phyloP scores from a whole-genome alignment of 1,140 invertebrate species.

The Trissolcus basalis region DNA sequence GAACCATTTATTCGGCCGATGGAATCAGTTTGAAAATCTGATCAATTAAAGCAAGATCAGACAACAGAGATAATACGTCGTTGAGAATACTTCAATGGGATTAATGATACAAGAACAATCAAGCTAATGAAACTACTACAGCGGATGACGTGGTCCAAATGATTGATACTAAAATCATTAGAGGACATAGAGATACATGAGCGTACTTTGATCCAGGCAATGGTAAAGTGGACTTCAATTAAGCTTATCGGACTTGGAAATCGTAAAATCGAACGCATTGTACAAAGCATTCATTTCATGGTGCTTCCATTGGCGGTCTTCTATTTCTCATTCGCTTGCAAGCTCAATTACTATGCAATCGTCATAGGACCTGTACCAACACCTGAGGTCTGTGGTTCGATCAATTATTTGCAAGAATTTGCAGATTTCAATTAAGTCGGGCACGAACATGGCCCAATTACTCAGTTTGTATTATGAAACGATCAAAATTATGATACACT shows the following conservation, averaged over 20 bases:
- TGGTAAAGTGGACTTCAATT: conserved; percentile 43
- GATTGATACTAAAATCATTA: conserved; percentile 45
- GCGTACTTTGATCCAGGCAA: conserved; percentile 46
- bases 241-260: conserved; percentile 37
- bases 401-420: conserved; percentile 55
- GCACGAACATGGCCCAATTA: conserved; percentile 4
- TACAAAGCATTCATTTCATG: conserved; percentile 15
- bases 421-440: conserved; percentile 35
- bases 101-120: conserved; percentile 46
- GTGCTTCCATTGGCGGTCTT: conserved; percentile 16
- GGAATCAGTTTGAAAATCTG: too few relatives aligned
- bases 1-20: too few relatives aligned
- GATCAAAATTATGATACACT: conserved; percentile 23
- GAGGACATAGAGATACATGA: conserved; percentile 21
- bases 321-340: conserved; percentile 23
- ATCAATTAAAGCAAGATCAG: too few relatives aligned
- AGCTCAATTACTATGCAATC: conserved; percentile 43
- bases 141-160: conserved; percentile 11
- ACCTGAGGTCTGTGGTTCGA: conserved; percentile 37
- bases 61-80: neutral
- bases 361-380: conserved; percentile 37
- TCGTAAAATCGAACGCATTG: conserved; percentile 42
- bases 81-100: conserved; percentile 6
- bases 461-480: conserved; percentile 14
- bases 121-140: conserved; percentile 35